phyloP scores from a whole-genome alignment of 1,140 invertebrate species.

The Laupala kohalensis region DNA sequence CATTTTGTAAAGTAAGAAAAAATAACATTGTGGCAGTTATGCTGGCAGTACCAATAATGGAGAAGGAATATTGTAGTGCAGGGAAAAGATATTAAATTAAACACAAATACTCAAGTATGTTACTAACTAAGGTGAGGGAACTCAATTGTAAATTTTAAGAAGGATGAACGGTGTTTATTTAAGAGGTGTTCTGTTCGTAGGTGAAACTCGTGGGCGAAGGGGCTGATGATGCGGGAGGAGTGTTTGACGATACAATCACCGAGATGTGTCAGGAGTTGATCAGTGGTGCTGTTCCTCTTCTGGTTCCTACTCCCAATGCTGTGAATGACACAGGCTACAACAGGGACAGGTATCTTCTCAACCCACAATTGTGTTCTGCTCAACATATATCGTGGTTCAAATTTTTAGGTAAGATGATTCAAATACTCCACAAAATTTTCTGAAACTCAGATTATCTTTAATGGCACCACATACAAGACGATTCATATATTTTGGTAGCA shows the following conservation, averaged over 20 bases:
- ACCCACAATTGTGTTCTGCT: slow-evolving; percentile 39
- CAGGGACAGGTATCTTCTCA: slow-evolving; percentile 45
- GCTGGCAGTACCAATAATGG: too few species aligned
- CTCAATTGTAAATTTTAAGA: not conserved
- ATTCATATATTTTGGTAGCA: too few species aligned
- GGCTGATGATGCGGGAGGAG: slow-evolving; percentile 54
- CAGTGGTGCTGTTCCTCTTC: slow-evolving; percentile 33
- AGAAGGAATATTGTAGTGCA: too few species aligned
- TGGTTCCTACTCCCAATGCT: slow-evolving; percentile 43
- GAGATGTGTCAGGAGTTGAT: slow-evolving; percentile 50
- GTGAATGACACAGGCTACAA: slow-evolving; percentile 45
- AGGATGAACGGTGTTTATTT: not conserved
- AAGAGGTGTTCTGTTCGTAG: slow-evolving; percentile 16
- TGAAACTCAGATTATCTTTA: too few species aligned
- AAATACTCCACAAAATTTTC: not conserved
- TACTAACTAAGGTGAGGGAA: too few species aligned
- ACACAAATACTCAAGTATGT: too few species aligned
- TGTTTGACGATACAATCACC: slow-evolving; percentile 59
- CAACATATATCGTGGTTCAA: slow-evolving; percentile 43
- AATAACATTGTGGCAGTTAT: too few species aligned
- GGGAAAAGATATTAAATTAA: too few species aligned
- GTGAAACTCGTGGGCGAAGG: slow-evolving; percentile 49
- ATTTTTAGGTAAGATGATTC: slow-evolving; percentile 31
- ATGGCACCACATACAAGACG: too few species aligned
- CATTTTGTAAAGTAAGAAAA: too few species aligned